Percentiles rank a stretch among this genome's conserved stretches.
These are phyloP conservation scores for Cynoglossus semilaevis DNA, from an alignment of 2,113 vertebrate genomes.

Conservation along the genomic window DNA sequence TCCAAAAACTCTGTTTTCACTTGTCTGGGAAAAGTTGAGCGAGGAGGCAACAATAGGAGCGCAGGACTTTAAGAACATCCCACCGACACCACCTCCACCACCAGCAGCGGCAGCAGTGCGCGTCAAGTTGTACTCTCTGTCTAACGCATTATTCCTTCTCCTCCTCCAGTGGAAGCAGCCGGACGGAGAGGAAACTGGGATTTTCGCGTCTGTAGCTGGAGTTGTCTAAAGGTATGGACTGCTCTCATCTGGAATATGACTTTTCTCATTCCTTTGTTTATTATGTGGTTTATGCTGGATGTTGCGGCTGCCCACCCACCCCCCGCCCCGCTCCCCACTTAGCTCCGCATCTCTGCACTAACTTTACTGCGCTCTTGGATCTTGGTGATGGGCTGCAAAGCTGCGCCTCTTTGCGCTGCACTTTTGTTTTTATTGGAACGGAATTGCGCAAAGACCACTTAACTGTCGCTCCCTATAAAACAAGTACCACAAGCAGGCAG, in stretches of 20 bases:
- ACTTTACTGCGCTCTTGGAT: conserved; percentile 22
- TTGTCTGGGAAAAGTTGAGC: conserved; percentile 66
- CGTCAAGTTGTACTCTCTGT: conserved; percentile 26
- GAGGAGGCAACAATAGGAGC: conserved; percentile 55
- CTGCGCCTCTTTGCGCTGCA: background rate
- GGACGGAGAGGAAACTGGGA: conserved; percentile 19
- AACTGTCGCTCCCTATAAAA: background rate
- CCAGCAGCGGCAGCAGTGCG: conserved; percentile 1
- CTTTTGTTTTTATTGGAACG: conserved; percentile 3
- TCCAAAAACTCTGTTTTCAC: conserved; percentile 67
- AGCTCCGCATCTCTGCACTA: conserved; percentile 41
- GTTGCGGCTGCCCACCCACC: background rate
- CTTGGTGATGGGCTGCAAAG: conserved; percentile 56
- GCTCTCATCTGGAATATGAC: background rate
- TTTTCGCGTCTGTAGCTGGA: conserved; percentile 20
- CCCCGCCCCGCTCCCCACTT: conserved; percentile 15
- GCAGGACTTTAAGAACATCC: conserved; percentile 56
- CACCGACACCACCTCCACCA: conserved; percentile 7
- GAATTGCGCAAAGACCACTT: conserved; percentile 13
- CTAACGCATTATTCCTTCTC: conserved; percentile 19
- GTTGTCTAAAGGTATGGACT: conserved; percentile 54
- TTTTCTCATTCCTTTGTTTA: background rate
- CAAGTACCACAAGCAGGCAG: background rate
- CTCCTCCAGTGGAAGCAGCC: conserved; percentile 14
- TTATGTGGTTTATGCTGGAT: conserved; percentile 18